These are phyloP conservation scores for Catharus fuscescens DNA, from an alignment of 2,113 vertebrate genomes.

Conservation along the genomic window DNA sequence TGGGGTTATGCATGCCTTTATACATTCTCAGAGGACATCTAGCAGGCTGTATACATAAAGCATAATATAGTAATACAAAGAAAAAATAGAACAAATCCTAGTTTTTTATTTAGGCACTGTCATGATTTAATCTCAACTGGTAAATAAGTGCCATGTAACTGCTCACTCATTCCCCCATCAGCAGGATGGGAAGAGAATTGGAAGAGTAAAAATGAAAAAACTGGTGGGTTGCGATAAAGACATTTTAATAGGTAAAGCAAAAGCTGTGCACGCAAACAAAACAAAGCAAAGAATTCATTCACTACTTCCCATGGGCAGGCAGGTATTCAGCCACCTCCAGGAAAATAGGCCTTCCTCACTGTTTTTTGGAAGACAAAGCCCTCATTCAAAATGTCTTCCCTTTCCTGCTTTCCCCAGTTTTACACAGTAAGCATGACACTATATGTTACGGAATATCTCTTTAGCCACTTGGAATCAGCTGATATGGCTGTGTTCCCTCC, in stretches of 20 bases:
- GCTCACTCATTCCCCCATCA: neutral
- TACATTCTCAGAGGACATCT: neutral
- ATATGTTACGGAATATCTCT: neutral
- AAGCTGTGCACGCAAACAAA: fast-evolving
- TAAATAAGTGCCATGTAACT: neutral
- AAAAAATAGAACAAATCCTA: neutral
- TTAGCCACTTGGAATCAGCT: no score
- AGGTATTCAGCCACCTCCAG: neutral
- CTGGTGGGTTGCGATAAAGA: neutral
- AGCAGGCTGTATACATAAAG: neutral
- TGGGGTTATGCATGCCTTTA: neutral
- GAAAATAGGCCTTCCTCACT: neutral
- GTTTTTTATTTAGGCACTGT: neutral
- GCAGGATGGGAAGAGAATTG: neutral
- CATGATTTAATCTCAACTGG: neutral
- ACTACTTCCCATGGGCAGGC: neutral
- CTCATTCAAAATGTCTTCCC: neutral
- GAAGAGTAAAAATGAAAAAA: neutral
- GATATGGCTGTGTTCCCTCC: neutral
- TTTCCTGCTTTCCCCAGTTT: neutral
- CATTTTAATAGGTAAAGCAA: neutral
- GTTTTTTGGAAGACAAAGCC: neutral
- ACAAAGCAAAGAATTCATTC: neutral
- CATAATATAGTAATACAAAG: neutral
- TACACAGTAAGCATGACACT: neutral